These are phyloP conservation scores for Emys orbicularis DNA, from an alignment of 2,797 vertebrate genomes.

Conservation along the genomic window DNA sequence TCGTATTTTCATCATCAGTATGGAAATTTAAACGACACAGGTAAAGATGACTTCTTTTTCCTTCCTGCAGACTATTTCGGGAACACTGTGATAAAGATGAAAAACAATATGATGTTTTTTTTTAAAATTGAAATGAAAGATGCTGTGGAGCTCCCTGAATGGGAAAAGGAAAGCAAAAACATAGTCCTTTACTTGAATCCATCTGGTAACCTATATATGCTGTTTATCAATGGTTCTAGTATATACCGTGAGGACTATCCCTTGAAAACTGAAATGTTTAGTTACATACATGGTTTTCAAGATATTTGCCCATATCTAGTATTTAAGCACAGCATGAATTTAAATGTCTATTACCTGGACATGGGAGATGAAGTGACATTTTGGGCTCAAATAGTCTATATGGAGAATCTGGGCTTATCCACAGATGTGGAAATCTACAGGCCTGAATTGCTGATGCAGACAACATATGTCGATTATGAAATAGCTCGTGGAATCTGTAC, in stretches of 20 bases:
- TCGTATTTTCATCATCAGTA: not conserved
- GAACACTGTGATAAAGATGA: slow-evolving; percentile 61
- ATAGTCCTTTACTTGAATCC: not conserved
- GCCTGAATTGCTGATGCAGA: slow-evolving; percentile 13
- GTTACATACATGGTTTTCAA: not conserved
- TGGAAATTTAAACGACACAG: not conserved
- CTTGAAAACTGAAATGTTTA: slow-evolving; percentile 40
- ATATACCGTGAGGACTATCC: slow-evolving; percentile 21
- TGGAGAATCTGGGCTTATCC: slow-evolving; percentile 37
- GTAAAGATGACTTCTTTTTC: slow-evolving; percentile 16
- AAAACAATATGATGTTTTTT: slow-evolving; percentile 63
- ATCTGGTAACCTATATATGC: not conserved
- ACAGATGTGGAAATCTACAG: slow-evolving; percentile 27
- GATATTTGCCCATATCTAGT: slow-evolving; percentile 42
- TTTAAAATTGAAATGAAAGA: slow-evolving; percentile 20
- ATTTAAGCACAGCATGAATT: slow-evolving; percentile 35
- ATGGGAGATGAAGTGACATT: slow-evolving; percentile 33
- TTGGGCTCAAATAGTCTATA: slow-evolving; percentile 62
- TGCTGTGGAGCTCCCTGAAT: slow-evolving; percentile 4
- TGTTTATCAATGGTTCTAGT: not conserved
- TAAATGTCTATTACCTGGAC: slow-evolving; percentile 25
- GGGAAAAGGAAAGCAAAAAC: not conserved
- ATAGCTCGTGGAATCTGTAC: slow-evolving; percentile 42
- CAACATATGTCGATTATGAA: not conserved
- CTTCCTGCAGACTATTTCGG: slow-evolving; percentile 60